Conservation (phyloP, 2,113 vertebrate genomes). For the Laticauda laticaudata region DNA sequence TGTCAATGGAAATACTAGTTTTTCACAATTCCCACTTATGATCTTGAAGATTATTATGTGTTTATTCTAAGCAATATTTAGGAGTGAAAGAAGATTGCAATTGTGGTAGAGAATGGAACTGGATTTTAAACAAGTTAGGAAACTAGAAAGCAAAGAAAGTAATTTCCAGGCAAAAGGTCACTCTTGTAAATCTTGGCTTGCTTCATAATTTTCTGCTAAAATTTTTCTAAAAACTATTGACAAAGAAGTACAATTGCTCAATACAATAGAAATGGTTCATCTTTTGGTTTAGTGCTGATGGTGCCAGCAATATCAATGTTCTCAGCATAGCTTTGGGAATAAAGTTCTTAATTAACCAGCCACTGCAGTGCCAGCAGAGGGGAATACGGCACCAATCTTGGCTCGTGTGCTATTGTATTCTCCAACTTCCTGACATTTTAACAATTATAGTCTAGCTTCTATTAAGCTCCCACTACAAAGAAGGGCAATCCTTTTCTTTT, state of each 20-base stretch:
- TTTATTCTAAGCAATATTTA: background rate
- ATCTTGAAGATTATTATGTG: background rate
- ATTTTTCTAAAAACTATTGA: background rate
- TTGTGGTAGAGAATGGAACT: background rate
- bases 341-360: conserved; percentile 35
- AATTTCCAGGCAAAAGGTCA: background rate
- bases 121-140: background rate
- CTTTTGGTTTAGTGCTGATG: conserved; percentile 2
- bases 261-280: conserved; percentile 19
- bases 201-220: background rate
- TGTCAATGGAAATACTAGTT: background rate
- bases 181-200: background rate
- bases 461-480: background rate
- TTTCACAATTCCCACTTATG: background rate
- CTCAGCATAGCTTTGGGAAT: conserved; percentile 27
- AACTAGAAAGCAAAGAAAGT: background rate
- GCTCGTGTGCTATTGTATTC: conserved; percentile 24
- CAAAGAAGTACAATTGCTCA: background rate
- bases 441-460: background rate
- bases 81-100: background rate
- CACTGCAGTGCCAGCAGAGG: conserved; percentile 22
- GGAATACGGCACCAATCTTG: conserved; percentile 22
- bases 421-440: conserved; percentile 18
- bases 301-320: conserved; percentile 13
- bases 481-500: background rate